These are phyloP conservation scores for Drosophila rhopaloa DNA, from an alignment of 1,140 invertebrate genomes.

Conservation along the genomic window DNA sequence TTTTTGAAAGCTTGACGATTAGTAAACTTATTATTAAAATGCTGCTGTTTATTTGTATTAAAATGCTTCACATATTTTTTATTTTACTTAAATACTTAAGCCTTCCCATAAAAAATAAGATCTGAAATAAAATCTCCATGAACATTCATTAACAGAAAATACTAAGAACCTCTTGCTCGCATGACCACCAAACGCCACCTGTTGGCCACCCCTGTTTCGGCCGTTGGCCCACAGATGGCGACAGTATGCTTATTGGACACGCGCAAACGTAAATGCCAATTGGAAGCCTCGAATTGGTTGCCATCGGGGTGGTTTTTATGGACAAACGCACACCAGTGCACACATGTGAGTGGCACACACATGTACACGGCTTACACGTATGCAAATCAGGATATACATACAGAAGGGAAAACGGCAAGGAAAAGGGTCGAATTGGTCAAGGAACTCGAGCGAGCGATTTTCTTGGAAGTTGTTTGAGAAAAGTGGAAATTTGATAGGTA, in stretches of 20 bases:
- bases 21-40: no score
- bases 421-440: conserved; percentile 36
- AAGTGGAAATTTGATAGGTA: conserved; percentile 10
- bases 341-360: conserved; percentile 18
- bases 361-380: neutral
- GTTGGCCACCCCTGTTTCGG: conserved; percentile 34
- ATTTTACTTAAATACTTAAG: no score
- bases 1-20: no score
- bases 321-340: conserved; percentile 12
- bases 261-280: conserved; percentile 81
- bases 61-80: no score
- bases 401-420: neutral
- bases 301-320: conserved; percentile 69
- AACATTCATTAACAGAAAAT: no score
- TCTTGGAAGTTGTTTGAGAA: neutral
- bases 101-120: no score
- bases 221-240: conserved; percentile 56
- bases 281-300: conserved; percentile 62
- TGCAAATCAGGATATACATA: conserved; percentile 21
- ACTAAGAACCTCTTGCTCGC: neutral
- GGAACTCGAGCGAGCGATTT: conserved; percentile 24
- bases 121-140: no score
- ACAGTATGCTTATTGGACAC: conserved; percentile 66
- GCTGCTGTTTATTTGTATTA: no score
- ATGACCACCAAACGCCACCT: conserved; percentile 57